A percentile compares a stretch with the other conserved stretches of the same genome.
These are phyloP conservation scores for Mythimna lalbum DNA, from an alignment of 2,888 invertebrate species.

Conservation along the genomic window DNA sequence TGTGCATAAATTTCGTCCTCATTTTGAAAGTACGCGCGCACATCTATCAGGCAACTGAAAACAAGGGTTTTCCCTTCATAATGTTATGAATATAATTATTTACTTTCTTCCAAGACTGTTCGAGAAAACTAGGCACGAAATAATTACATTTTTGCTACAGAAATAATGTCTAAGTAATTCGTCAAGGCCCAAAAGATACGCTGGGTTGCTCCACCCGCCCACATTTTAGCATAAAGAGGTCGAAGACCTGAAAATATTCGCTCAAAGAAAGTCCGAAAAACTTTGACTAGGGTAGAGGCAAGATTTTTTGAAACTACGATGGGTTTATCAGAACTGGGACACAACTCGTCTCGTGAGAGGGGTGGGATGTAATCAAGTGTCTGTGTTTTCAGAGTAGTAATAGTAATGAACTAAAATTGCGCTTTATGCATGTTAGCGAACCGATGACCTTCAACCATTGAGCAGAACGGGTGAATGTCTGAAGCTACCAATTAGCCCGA, in stretches of 20 bases:
- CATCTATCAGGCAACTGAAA: conserved; percentile 6
- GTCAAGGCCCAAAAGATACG: background rate
- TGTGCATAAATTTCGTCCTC: background rate
- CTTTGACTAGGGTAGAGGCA: background rate
- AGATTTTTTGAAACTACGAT: background rate
- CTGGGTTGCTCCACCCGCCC: background rate
- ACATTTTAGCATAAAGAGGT: background rate
- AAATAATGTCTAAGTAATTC: conserved; percentile 4
- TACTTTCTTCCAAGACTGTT: conserved; percentile 11
- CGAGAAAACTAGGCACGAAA: conserved; percentile 6
- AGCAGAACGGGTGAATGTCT: too few species aligned
- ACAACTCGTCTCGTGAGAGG: too few species aligned
- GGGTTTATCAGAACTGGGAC: too few species aligned
- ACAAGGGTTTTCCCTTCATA: conserved; percentile 11
- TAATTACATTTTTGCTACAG: conserved; percentile 26
- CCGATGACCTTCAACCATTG: too few species aligned
- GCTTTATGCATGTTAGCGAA: too few species aligned
- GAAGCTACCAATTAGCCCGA: too few species aligned
- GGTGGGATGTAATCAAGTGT: too few species aligned
- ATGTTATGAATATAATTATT: conserved; percentile 44
- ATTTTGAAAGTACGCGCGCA: background rate
- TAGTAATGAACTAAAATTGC: too few species aligned
- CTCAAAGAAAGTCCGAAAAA: background rate
- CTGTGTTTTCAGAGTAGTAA: too few species aligned
- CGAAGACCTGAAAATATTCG: background rate